These are phyloP conservation scores for Hystrix brachyura DNA, from an alignment of 2,113 vertebrate species.

Conservation along the genomic window DNA sequence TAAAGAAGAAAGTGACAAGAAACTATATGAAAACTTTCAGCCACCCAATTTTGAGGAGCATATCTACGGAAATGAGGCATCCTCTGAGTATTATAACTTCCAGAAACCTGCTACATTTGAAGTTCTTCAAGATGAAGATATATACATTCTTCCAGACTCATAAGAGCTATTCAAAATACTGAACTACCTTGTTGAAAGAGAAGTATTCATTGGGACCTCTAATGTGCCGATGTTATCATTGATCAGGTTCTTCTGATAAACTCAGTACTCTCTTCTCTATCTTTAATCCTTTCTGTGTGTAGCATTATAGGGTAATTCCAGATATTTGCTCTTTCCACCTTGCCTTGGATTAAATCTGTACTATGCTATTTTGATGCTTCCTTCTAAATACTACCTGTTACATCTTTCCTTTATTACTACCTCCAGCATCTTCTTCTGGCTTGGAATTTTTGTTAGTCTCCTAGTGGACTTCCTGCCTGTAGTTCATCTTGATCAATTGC, in stretches of 20 bases:
- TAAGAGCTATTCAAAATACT: neutral
- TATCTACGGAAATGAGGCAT: conserved; percentile 60
- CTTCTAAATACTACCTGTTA: neutral
- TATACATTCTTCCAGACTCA: conserved; percentile 80
- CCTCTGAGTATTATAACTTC: conserved; percentile 45
- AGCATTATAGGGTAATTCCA: neutral
- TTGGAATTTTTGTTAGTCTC: neutral
- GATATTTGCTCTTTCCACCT: neutral
- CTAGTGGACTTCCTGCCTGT: neutral
- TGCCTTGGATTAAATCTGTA: neutral
- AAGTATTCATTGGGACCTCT: neutral
- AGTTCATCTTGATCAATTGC: neutral
- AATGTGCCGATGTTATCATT: neutral
- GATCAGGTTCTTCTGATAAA: conserved; percentile 28
- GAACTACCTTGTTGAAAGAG: neutral
- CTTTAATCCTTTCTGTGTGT: neutral
- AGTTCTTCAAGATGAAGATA: conserved; percentile 67
- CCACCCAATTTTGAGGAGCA: neutral
- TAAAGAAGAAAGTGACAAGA: neutral
- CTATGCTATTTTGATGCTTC: neutral
- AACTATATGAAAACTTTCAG: conserved; percentile 72
- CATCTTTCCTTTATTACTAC: neutral
- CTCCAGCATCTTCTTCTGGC: neutral
- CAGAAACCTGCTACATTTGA: neutral
- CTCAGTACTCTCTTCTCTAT: neutral